Evolutionary conservation across 2,797 vertebrate species (phyloP), one percentile per base, ranked within the genome.

Genomic region (Syngnathus acus): DNA sequence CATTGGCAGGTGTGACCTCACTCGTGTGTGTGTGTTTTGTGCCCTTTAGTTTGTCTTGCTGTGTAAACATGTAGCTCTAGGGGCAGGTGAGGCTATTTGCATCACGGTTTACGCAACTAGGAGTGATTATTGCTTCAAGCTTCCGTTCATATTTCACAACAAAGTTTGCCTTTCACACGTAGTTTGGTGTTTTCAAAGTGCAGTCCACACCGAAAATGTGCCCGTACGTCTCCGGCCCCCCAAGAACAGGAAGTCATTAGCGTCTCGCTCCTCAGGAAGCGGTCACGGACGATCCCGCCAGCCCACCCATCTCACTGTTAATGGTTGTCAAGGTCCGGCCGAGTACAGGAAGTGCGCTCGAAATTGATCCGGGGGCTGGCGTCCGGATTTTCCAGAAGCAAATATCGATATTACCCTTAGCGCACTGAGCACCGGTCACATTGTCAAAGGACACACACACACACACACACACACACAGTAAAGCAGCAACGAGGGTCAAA

Each of bases 161-260:
- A 32, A 32, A 32, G 4, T 32, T 32, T 32, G 32, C 3, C 32
- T 32, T 47, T 47, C 11, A 17, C 14, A 47, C 1, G 14, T 14
- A 47, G 45, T 14, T 47, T 47, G 45, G 14, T 16, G 16, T 48
- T 57, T 21, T 26, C 54, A 57, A 13, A 9, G 26, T 19, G 16
- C 32, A 32, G 32, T 65, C 23, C n/a, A 10, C 13, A 21, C 21
- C 11, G 9, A 1, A 11, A 26, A 54, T 14, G 53, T 14, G 16
- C 51, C 19, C 17, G 38, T 66, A 0, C 68, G 71, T 72, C 58
- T 23, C 59, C 59, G 67, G 43, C 8, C 13, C 68, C 68, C 57
- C 62, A 38, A 43, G 32, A 32, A 68, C 68, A 72, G 74, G 72
- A 26, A 60, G 69, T 78, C 75, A 79, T 83, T 82, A 84, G 67